These are phyloP conservation scores for Nematolebias whitei DNA, from an alignment of 2,113 vertebrate genomes.

Conservation along the genomic window DNA sequence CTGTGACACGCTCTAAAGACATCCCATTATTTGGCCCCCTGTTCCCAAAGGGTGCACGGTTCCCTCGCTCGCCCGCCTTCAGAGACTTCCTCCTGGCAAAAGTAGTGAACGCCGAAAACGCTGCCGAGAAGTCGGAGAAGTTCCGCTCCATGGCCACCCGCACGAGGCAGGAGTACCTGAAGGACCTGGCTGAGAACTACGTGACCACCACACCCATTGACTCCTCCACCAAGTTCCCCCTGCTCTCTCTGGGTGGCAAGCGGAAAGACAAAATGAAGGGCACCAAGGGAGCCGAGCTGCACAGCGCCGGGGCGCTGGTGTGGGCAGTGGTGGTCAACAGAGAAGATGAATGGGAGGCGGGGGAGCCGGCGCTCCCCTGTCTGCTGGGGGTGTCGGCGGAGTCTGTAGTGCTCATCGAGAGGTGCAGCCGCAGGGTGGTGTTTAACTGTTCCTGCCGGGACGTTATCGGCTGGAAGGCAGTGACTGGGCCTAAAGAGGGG, in stretches of 20 bases:
- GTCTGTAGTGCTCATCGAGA: conserved; percentile 87
- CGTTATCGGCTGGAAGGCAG: conserved; percentile 89
- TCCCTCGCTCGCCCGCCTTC: conserved; percentile 82
- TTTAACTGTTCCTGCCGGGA: conserved; percentile 91
- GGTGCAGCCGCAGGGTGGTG: conserved; percentile 81
- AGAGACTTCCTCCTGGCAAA: conserved; percentile 90
- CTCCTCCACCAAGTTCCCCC: conserved; percentile 87
- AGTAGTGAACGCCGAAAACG: conserved; percentile 90
- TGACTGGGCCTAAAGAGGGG: conserved; percentile 70
- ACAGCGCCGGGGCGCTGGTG: conserved; percentile 87
- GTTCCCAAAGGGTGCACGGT: conserved; percentile 85
- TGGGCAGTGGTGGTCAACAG: conserved; percentile 83
- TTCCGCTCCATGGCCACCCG: conserved; percentile 93
- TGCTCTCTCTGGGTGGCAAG: conserved; percentile 85
- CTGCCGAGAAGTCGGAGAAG: conserved; percentile 87
- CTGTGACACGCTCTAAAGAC: conserved; percentile 91
- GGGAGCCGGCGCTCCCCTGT: conserved; percentile 77
- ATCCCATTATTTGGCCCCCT: conserved; percentile 89
- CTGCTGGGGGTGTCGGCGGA: conserved; percentile 87
- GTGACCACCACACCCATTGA: conserved; percentile 90
- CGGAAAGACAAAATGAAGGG: conserved; percentile 85
- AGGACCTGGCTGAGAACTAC: conserved; percentile 89
- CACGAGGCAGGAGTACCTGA: conserved; percentile 90
- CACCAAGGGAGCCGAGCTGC: conserved; percentile 83
- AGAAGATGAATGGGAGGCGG: conserved; percentile 54